Conservation (phyloP, 2,888 invertebrate genomes). For the Zygaena filipendulae region DNA sequence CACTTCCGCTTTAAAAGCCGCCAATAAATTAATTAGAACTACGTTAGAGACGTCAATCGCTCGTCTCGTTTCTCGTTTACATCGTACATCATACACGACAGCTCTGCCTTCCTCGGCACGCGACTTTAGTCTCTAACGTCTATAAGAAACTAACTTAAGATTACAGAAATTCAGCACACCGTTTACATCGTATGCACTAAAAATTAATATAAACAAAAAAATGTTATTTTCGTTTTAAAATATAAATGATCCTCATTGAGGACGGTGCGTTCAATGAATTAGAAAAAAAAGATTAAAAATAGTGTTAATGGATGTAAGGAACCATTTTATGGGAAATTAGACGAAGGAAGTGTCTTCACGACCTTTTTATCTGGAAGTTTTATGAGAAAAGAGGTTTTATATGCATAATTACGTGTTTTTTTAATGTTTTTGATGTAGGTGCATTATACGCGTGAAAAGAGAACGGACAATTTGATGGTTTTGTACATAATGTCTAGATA, state of each 20-base stretch:
- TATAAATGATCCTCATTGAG: conserved; percentile 58
- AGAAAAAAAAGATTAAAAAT: conserved; percentile 44
- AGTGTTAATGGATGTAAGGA: conserved; percentile 53
- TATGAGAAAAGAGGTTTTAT: conserved; percentile 60
- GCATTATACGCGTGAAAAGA: too few species aligned
- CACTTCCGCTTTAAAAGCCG: conserved; percentile 53
- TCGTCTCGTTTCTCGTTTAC: conserved; percentile 29
- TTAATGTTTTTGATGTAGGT: conserved; percentile 30
- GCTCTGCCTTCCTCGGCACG: conserved; percentile 21
- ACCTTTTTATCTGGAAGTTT: conserved; percentile 57
- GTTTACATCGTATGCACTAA: conserved; percentile 50
- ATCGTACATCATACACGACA: conserved; percentile 31
- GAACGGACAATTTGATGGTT: conserved; percentile 44
- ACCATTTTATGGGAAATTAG: conserved; percentile 50
- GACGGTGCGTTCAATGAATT: conserved; percentile 56
- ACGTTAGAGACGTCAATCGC: conserved; percentile 60
- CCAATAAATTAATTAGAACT: conserved; percentile 60
- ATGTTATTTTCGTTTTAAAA: conserved; percentile 53
- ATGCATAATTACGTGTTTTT: conserved; percentile 53
- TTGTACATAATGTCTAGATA: too few species aligned
- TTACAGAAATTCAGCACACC: conserved; percentile 54
- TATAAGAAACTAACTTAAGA: conserved; percentile 32
- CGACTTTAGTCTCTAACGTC: conserved; percentile 33
- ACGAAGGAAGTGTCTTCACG: conserved; percentile 53
- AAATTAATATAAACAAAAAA: conserved; percentile 51